Evolutionary conservation across 2,113 vertebrate species (phyloP), one percentile per base, ranked within the genome.

Genomic region (Menidia beryllina): DNA sequence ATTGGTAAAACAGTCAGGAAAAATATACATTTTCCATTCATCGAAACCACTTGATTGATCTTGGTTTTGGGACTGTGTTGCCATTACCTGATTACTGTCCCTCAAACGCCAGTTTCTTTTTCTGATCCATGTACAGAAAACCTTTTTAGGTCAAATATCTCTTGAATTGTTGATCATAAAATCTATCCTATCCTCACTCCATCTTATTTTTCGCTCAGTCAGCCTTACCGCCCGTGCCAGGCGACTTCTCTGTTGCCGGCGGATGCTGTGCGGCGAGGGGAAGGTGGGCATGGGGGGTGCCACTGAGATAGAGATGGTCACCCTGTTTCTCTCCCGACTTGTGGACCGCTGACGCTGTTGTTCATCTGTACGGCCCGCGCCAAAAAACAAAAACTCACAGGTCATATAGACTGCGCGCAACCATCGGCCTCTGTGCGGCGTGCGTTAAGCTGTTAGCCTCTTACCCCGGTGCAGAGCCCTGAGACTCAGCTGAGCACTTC

Each of bases 281-380:
- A 96, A 96, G 70, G 94, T 91, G 47, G 95, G 96, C 93, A 99
- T 95, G 0, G 96, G 96, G 1, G 96, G 97, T 41, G 95, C 86
- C 70, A 95, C 93, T 7, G 96, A 91, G 52, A 95, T 90, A 23
- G 96, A 93, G 56, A 92, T 95, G 77, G 93, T 93, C 73, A 94
- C 91, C 79, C 94, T 94, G 82, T 77, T 91, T 45, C 94, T 94
- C 84, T 98, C 96, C 77, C 94, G 93, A 86, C 94, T 96, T 43
- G 95, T 95, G 24, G 94, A 95, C 64, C 45, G 77, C 48, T 85
- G 82, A n/a, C 0, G 68, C 52, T 82, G 86, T 63, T 86, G 75
- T 66, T 90, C 88, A 26, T 91, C 90, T 91, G 61, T 65, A 25
- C 60, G 56, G 34, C 36, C 17, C 34, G 52, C 69, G 52, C 21